Evolutionary conservation across 2,888 invertebrate species (phyloP).

Genomic region (Stictocephala bisonia): DNA sequence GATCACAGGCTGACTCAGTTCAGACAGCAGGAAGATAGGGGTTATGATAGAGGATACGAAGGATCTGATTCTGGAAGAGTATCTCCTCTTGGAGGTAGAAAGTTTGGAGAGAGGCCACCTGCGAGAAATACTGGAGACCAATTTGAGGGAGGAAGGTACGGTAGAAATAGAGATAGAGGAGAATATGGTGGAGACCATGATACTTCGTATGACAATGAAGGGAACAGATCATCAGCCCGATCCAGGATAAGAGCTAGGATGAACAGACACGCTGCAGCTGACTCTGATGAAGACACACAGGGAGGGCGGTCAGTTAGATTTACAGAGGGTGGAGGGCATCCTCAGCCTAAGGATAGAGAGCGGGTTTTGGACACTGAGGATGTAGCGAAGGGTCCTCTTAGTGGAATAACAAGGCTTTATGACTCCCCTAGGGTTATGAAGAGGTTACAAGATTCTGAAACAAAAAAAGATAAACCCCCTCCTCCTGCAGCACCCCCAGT

Average conservation of each 20-base stretch:
- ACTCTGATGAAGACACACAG: constrained; percentile 66
- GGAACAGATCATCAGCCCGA: constrained; percentile 64
- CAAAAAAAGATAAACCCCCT: constrained; percentile 78
- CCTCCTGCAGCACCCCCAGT: constrained; percentile 61
- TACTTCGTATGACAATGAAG: constrained; percentile 70
- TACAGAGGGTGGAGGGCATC: constrained; percentile 66
- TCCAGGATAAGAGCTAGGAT: constrained; percentile 74
- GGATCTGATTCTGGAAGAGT: constrained; percentile 63
- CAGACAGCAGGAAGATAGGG: constrained; percentile 82
- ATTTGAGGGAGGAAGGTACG: constrained; percentile 52
- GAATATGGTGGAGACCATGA: constrained; percentile 71
- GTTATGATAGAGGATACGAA: constrained; percentile 67
- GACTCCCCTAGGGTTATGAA: constrained; percentile 93
- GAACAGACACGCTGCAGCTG: constrained; percentile 72
- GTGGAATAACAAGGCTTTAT: constrained; percentile 87
- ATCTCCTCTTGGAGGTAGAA: constrained; percentile 78
- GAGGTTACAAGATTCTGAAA: constrained; percentile 84
- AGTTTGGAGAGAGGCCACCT: constrained; percentile 74
- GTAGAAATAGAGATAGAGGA: constrained; percentile 46
- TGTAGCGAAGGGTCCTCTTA: constrained; percentile 80
- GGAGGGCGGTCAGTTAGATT: constrained; percentile 64
- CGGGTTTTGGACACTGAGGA: constrained; percentile 89
- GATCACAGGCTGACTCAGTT: constrained; percentile 91
- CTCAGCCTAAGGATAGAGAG: constrained; percentile 67
- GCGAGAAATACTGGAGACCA: constrained; percentile 49